Evolutionary conservation across 2,113 vertebrate species (phyloP).

Genomic region (Varanus salvator): DNA sequence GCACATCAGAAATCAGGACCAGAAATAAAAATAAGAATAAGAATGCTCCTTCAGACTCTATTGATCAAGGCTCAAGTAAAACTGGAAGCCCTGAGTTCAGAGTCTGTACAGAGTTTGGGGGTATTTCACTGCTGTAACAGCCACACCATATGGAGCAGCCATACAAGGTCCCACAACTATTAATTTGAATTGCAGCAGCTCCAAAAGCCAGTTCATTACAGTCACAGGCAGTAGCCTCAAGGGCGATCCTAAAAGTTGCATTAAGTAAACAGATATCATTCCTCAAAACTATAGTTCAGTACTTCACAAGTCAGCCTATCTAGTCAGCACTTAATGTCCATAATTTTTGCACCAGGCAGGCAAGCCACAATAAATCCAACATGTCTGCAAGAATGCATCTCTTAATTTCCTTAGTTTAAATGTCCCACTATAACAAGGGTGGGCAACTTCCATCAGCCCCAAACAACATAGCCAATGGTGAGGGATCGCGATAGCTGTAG

Average conservation of each 20-base stretch:
- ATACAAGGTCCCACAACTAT: background rate
- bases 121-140: too few species aligned
- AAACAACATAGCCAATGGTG: too few species aligned
- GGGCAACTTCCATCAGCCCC: too few species aligned
- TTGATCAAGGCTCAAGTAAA: background rate
- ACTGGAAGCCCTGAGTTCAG: background rate
- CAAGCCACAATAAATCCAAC: background rate
- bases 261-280: background rate
- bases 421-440: background rate
- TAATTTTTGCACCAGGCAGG: background rate
- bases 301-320: background rate
- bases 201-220: background rate
- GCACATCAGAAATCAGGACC: background rate
- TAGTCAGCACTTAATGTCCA: background rate
- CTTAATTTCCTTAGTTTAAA: background rate
- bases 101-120: background rate
- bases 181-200: background rate
- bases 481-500: too few species aligned
- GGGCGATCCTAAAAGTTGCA: background rate
- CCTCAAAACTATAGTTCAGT: background rate
- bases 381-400: background rate
- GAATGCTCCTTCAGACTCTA: background rate
- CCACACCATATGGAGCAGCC: background rate
- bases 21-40: background rate
- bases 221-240: too few species aligned